phyloP scores from a whole-genome alignment of 2,113 vertebrate species.

The Podilymbus podiceps region DNA sequence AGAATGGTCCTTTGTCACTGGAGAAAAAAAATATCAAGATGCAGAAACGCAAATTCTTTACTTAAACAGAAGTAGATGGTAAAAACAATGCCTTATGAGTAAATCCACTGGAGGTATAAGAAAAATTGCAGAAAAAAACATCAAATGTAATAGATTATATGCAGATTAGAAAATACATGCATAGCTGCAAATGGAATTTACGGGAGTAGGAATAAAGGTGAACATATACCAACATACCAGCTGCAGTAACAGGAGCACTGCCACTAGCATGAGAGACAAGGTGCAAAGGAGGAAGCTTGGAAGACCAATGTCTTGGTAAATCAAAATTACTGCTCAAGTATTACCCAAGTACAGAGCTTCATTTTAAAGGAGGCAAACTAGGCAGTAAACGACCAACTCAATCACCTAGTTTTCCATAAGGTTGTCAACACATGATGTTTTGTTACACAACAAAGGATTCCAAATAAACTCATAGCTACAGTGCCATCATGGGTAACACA shows the following conservation, averaged over 20 bases:
- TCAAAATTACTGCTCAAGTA: not conserved
- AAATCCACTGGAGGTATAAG: not conserved
- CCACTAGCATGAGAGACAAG: not conserved
- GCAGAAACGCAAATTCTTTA: not conserved
- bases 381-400: not conserved
- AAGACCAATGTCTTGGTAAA: not conserved
- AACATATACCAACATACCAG: not conserved
- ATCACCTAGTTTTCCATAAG: slow-evolving; percentile 1
- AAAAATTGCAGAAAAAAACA: not conserved
- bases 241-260: not conserved
- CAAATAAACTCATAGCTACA: not conserved
- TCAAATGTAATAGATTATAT: not conserved
- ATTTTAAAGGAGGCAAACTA: not conserved
- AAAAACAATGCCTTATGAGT: not conserved
- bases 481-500: not conserved
- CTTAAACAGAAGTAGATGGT: not conserved
- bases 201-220: not conserved
- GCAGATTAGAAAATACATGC: fast-evolving
- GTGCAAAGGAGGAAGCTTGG: not conserved
- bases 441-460: slow-evolving; percentile 31
- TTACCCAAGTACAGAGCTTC: not conserved
- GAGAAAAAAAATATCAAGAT: not conserved
- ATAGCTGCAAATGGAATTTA: not conserved
- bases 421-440: slow-evolving; percentile 26
- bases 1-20: not conserved